phyloP scores from a whole-genome alignment of 2,888 invertebrate species.

The Chrysotoxum bicinctum region DNA sequence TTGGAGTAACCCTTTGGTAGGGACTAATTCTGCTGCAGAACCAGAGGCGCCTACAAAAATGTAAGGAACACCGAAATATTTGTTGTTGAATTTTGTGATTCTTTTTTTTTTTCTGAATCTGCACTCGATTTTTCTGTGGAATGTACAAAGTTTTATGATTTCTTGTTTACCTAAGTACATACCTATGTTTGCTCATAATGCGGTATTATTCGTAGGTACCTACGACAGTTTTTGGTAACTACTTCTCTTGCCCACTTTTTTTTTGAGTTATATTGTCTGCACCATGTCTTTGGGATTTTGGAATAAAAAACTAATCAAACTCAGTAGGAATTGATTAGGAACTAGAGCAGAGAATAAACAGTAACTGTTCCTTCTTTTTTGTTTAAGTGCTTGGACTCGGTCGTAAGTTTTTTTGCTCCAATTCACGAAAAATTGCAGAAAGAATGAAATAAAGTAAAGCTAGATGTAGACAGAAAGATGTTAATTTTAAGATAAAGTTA shows the following conservation, averaged over 20 bases:
- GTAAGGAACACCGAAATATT: constrained; percentile 25
- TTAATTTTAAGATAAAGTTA: constrained; percentile 9
- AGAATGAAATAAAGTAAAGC: neutral
- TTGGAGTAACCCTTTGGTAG: constrained; percentile 39
- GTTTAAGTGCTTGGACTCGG: constrained; percentile 27
- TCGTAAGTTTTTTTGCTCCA: constrained; percentile 66
- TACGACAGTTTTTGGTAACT: neutral
- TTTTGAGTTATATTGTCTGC: neutral
- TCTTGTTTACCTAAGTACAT: neutral
- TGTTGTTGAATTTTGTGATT: neutral
- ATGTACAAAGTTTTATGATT: neutral
- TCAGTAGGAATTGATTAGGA: constrained; percentile 39
- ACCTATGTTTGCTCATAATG: no score
- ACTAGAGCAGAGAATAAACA: constrained; percentile 48
- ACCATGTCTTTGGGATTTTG: neutral
- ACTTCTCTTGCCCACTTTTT: neutral
- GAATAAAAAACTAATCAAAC: constrained; percentile 35
- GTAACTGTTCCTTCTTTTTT: neutral
- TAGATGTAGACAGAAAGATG: constrained; percentile 1
- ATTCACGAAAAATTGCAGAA: constrained; percentile 28
- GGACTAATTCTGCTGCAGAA: constrained; percentile 25
- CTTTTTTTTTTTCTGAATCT: constrained; percentile 20
- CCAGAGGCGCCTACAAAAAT: constrained; percentile 48
- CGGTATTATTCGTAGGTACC: neutral
- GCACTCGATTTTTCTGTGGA: constrained; percentile 12